These are phyloP conservation scores for Percopsis transmontana DNA, from an alignment of 2,113 vertebrate genomes.

Conservation along the genomic window DNA sequence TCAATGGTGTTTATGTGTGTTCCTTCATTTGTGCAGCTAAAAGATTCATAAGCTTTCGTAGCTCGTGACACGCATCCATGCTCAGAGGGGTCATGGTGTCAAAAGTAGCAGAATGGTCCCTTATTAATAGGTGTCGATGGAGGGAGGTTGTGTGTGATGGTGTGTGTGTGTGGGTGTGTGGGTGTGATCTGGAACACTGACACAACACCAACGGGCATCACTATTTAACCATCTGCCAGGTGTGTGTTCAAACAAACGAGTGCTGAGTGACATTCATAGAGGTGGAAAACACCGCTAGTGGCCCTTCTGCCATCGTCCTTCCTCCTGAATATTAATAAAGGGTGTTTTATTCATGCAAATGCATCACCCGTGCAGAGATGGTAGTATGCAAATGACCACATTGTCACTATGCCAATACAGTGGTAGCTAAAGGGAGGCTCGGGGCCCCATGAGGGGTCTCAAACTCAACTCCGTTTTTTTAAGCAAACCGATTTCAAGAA, in stretches of 20 bases:
- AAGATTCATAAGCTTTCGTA: too few relatives aligned
- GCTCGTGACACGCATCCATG: too few relatives aligned
- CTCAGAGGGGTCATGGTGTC: too few relatives aligned
- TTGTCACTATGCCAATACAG: not conserved
- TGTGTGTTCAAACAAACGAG: slow-evolving; percentile 30
- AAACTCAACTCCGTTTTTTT: too few relatives aligned
- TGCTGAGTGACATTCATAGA: slow-evolving; percentile 40
- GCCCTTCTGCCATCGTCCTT: slow-evolving; percentile 38
- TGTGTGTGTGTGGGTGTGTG: slow-evolving; percentile 1
- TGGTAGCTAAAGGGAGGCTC: too few relatives aligned
- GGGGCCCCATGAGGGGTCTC: too few relatives aligned
- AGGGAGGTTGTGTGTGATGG: not conserved
- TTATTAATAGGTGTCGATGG: not conserved
- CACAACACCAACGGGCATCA: slow-evolving; percentile 14
- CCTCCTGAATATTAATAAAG: slow-evolving; percentile 56
- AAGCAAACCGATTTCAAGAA: too few relatives aligned
- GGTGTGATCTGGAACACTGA: slow-evolving; percentile 5
- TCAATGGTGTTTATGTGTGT: too few relatives aligned
- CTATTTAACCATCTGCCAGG: slow-evolving; percentile 38
- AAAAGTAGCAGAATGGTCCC: not conserved
- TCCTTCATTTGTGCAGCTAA: too few relatives aligned
- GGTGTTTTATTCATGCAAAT: slow-evolving; percentile 22
- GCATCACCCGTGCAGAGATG: slow-evolving; percentile 16
- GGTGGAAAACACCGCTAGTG: slow-evolving; percentile 29
- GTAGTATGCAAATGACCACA: slow-evolving; percentile 11